Percentiles rank a stretch among this genome's conserved stretches.
These are phyloP conservation scores for Gonatopus flavifemur DNA, from an alignment of 1,140 invertebrate genomes.

Conservation along the genomic window DNA sequence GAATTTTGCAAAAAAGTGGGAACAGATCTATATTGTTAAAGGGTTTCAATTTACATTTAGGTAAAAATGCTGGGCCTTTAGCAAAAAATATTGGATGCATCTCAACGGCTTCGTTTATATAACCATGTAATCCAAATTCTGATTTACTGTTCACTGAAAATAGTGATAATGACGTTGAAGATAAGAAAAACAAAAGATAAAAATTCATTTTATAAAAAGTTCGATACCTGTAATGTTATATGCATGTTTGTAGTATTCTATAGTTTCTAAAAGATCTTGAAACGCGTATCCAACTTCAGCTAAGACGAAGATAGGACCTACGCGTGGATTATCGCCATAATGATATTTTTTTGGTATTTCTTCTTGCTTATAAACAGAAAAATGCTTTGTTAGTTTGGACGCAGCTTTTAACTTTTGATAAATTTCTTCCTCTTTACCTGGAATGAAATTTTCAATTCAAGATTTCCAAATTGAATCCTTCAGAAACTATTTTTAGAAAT, in stretches of 20 bases:
- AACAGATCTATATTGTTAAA: constrained; percentile 70
- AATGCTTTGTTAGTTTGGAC: constrained; percentile 49
- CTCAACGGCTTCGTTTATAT: constrained; percentile 60
- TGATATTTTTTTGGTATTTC: constrained; percentile 64
- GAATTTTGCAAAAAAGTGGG: constrained; percentile 67
- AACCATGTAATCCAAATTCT: constrained; percentile 71
- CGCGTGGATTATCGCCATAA: constrained; percentile 62
- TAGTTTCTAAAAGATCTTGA: constrained; percentile 55
- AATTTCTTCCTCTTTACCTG: constrained; percentile 56
- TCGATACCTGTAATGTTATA: constrained; percentile 55
- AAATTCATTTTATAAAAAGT: neutral
- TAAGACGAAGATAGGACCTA: constrained; percentile 63
- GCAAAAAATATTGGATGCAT: constrained; percentile 75
- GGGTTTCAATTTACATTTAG: constrained; percentile 55
- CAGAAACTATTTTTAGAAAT: too few species aligned
- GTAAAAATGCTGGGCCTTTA: constrained; percentile 65
- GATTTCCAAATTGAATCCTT: too few species aligned
- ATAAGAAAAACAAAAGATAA: neutral
- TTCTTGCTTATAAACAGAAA: constrained; percentile 62
- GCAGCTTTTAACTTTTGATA: constrained; percentile 59
- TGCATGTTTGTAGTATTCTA: constrained; percentile 52
- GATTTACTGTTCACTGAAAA: constrained; percentile 53
- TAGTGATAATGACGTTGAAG: constrained; percentile 6
- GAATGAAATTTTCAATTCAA: constrained; percentile 11
- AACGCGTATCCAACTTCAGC: constrained; percentile 64